Percentiles rank a stretch among this genome's conserved stretches.
phyloP scores from a whole-genome alignment of 2,888 invertebrate species.

The Troilus luridus region DNA sequence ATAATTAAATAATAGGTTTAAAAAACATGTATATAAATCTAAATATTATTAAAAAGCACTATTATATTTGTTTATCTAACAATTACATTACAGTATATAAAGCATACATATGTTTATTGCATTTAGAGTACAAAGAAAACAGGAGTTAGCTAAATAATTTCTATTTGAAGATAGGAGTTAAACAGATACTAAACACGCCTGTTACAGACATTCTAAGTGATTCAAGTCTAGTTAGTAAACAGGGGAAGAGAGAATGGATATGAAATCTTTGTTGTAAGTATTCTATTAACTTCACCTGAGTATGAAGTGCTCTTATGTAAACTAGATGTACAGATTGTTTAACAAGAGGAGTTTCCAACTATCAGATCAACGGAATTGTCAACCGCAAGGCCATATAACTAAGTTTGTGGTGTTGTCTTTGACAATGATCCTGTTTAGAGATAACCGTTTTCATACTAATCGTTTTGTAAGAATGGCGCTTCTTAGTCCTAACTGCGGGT shows the following conservation, averaged over 20 bases:
- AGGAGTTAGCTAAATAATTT: background rate
- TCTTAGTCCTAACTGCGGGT: background rate
- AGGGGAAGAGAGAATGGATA: constrained; percentile 15
- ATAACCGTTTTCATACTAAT: constrained; percentile 5
- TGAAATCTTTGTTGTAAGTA: constrained; percentile 26
- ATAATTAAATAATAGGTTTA: no score
- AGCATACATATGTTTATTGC: no score
- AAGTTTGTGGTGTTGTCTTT: constrained; percentile 34
- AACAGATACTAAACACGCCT: constrained; percentile 4
- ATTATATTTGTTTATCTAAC: no score
- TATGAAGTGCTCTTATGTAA: constrained; percentile 38
- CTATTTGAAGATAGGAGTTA: background rate
- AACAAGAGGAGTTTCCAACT: constrained; percentile 32
- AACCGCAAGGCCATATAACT: constrained; percentile 34
- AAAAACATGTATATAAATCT: no score
- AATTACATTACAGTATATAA: no score
- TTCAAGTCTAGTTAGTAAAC: background rate
- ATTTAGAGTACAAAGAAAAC: no score
- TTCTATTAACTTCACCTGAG: constrained; percentile 22
- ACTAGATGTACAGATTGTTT: constrained; percentile 25
- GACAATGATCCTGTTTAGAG: constrained; percentile 35
- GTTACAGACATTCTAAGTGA: background rate
- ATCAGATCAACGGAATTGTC: constrained; percentile 17
- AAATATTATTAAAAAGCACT: no score
- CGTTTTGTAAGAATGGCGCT: background rate